phyloP scores from a whole-genome alignment of 2,113 vertebrate species.

The Etheostoma cragini region DNA sequence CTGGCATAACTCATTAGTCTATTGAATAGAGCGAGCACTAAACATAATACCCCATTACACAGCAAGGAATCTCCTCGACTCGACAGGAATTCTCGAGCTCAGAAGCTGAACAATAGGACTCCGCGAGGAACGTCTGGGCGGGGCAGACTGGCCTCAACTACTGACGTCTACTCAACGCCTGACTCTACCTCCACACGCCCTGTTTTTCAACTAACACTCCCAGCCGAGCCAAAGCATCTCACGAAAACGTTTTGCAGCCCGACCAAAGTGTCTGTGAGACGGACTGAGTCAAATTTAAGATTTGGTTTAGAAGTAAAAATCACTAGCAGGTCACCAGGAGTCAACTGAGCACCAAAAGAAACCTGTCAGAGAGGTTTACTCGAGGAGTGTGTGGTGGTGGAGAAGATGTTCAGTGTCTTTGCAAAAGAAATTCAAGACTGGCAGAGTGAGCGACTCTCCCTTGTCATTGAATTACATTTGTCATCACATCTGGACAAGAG shows the following conservation, averaged over 20 bases:
- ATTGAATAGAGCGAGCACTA: slow-evolving; percentile 73
- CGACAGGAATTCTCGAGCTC: slow-evolving; percentile 74
- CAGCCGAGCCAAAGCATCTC: slow-evolving; percentile 43
- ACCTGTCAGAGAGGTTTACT: background rate
- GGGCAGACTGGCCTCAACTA: slow-evolving; percentile 45
- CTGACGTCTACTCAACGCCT: slow-evolving; percentile 69
- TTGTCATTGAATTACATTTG: slow-evolving; percentile 23
- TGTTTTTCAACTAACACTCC: slow-evolving; percentile 57
- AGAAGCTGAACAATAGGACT: slow-evolving; percentile 75
- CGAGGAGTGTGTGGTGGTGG: too few species aligned
- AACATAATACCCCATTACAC: slow-evolving; percentile 80
- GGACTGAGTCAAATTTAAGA: slow-evolving; percentile 13
- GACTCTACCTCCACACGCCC: slow-evolving; percentile 60
- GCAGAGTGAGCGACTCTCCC: background rate
- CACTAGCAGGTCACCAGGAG: background rate
- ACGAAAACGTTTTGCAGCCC: slow-evolving; percentile 33
- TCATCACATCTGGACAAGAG: slow-evolving; percentile 28
- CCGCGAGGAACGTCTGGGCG: slow-evolving; percentile 62
- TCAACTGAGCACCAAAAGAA: background rate
- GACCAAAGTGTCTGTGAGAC: slow-evolving; percentile 3
- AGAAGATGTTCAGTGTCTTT: background rate
- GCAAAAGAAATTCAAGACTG: background rate
- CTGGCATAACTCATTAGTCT: slow-evolving; percentile 72
- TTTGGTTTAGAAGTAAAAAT: background rate
- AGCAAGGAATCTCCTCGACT: slow-evolving; percentile 77